Base-by-base conservation (phyloP, 2,113 vertebrate species). In the Sisor rabdophorus region DNA sequence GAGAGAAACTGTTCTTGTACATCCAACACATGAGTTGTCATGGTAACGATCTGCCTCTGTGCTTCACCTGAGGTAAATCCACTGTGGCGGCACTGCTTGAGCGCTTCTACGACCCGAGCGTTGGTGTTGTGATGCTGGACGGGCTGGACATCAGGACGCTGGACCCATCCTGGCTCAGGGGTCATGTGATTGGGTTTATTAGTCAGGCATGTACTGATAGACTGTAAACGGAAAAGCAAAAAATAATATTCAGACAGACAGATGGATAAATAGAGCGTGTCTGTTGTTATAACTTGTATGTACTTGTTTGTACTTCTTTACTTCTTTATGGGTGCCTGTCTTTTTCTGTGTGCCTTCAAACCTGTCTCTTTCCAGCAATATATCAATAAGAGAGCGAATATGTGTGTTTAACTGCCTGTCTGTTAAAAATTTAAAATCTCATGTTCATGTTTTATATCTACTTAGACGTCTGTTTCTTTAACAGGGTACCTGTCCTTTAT, bases 121-220 rank as follows among this genome's bases (percentile, higher is more conserved):
- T 77, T 0, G 97, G 96, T 0, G 59, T 81, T 0, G 88, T 99
- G 79, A 92, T 88, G 22, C 77, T 98, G 86, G 96, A 99, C 0
- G 95, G 96, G 1, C 84, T 84, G 0, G 90, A 98, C 85, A 93
- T 98, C 48, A 85, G 92, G 36, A 89, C 90, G 0, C 92, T 98
- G 0, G 95, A 99, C 86, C 93, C 94, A 0, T 92, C 93, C 44
- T 98, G 97, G 96, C 92, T 98, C 54, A 92, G 95, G 52, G 92
- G 95, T 0, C 89, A 94, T 3, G 92, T 95, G 73, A 92, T 98
- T 1, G 95, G 96, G 78, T 98, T 94, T 84, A 98, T 98, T 73
- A 98, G 94, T 88, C 97, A 99, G 94, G 97, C 93, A 70, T 17
- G 40, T 70, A 22, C 11, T 40, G 19, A 52, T 50, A 12, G 50